phyloP scores from a whole-genome alignment of 2,113 vertebrate genomes.

The Platysternon megacephalum region DNA sequence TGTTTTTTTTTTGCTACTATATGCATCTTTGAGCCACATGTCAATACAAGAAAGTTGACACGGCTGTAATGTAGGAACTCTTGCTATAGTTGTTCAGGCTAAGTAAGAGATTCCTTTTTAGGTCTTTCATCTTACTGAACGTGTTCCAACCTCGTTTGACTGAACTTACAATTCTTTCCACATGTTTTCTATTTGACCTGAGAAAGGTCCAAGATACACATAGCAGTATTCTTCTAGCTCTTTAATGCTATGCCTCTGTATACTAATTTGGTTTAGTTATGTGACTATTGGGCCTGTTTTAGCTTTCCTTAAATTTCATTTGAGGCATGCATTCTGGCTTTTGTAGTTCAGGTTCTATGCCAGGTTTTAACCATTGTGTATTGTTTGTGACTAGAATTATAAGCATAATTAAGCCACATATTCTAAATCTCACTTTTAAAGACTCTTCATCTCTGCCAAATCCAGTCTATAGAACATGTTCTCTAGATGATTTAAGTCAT shows the following conservation, averaged over 20 bases:
- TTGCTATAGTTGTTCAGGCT: constrained; percentile 19
- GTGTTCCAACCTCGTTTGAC: background rate
- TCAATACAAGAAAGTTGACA: constrained; percentile 6
- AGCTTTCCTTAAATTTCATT: background rate
- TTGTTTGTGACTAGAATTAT: background rate
- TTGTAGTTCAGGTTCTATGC: background rate
- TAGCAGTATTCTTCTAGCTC: background rate
- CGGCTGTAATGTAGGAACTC: background rate
- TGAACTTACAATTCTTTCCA: background rate
- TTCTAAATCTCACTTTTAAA: background rate
- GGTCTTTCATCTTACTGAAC: constrained; percentile 5
- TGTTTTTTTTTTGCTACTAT: background rate
- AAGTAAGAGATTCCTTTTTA: background rate
- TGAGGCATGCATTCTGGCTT: background rate
- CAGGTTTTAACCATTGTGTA: background rate
- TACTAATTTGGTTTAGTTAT: background rate
- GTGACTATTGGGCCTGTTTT: background rate
- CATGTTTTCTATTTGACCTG: constrained; percentile 11
- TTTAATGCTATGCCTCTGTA: background rate
- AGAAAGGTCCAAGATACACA: background rate
- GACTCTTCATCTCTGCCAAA: background rate
- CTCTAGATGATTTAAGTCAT: background rate
- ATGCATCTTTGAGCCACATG: constrained; percentile 26
- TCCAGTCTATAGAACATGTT: background rate
- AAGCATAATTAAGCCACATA: background rate